phyloP scores from a whole-genome alignment of 2,113 vertebrate species.

The Anolis sagrei region DNA sequence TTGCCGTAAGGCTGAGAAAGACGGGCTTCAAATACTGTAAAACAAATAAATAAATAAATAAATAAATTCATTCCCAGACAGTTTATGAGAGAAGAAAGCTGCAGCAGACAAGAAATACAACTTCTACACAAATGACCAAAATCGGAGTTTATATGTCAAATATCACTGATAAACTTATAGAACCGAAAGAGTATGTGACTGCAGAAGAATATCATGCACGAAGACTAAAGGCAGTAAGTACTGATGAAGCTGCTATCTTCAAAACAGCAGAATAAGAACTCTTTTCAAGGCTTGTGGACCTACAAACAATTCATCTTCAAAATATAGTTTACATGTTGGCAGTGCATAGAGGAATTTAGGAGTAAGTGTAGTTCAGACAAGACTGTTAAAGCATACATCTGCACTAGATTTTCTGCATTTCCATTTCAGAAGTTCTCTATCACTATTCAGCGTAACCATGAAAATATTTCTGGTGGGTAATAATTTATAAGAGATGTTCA shows the following conservation, averaged over 20 bases:
- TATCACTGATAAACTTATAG: conserved; percentile 81
- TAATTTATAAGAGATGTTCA: neutral
- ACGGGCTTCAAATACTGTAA: no score
- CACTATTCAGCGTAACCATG: neutral
- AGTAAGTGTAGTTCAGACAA: neutral
- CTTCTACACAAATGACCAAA: conserved; percentile 91
- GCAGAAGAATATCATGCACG: conserved; percentile 80
- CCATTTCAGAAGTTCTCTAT: neutral
- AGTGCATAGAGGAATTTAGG: neutral
- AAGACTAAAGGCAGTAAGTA: conserved; percentile 86
- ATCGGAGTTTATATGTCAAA: conserved; percentile 88
- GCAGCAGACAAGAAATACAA: conserved; percentile 82
- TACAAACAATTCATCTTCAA: neutral
- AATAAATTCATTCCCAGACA: conserved; percentile 77
- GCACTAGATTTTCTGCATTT: neutral
- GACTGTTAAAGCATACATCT: neutral
- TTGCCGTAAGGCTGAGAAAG: no score
- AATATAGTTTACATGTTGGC: neutral
- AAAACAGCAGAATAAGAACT: conserved; percentile 4
- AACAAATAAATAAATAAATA: no score
- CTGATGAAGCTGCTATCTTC: conserved; percentile 27
- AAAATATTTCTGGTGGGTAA: neutral
- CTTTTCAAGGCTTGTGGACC: neutral
- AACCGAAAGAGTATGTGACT: conserved; percentile 82
- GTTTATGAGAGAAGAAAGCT: conserved; percentile 71